Base-by-base conservation (phyloP, 92 coral and sea anemone species). In the Epizoanthus rinbou region DNA sequence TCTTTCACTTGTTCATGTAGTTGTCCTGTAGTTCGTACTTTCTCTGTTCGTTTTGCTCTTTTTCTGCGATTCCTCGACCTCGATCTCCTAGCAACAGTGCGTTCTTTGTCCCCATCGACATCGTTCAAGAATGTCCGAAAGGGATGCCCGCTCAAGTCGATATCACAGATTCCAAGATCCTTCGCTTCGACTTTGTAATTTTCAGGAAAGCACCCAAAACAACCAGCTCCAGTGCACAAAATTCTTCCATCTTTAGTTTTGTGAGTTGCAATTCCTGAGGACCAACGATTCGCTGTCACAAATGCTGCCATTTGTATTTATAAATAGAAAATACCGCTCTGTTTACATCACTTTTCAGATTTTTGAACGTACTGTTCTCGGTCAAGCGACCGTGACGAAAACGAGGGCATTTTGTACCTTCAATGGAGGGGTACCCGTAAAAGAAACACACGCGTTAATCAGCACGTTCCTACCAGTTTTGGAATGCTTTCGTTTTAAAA, bases 201-300 rank as follows among this genome's bases (percentile, higher is more conserved):
- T 1, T 96, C 91, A 18, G 99, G 99, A 81, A 91, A 96, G 86
- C 98, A 96, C 21, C 97, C 99, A 58, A 94, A 76, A 68, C 99
- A 96, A 9, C 99, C 98, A 9, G 84, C 78, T 5, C 98, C 99
- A 41, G 99, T 96, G 63, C 99, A 96, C 14, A 96, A 70, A 57
- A 96, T 96, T 71, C 98, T 82, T 62, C 99, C 99, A 33, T 88
- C 88, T 79, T 86, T 88, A 18, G 98, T 96, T 90, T 96, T 91
- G 64, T 96, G 98, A 21, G 99, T 96, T 67, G 86, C 94, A 28
- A 91, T 86, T 6, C 98, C 98, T 13, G 98, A 75, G 50, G 91
- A 87, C 97, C 98, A 96, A 37, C 97, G 91, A 85, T 96, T 88
- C 68, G 98, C 98, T 6, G 95, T 94, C 70, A 94, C 85, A 73